A percentile compares a stretch with the other conserved stretches of the same genome.
phyloP scores from a whole-genome alignment of 2,888 invertebrate genomes.

The Tinea trinotella region DNA sequence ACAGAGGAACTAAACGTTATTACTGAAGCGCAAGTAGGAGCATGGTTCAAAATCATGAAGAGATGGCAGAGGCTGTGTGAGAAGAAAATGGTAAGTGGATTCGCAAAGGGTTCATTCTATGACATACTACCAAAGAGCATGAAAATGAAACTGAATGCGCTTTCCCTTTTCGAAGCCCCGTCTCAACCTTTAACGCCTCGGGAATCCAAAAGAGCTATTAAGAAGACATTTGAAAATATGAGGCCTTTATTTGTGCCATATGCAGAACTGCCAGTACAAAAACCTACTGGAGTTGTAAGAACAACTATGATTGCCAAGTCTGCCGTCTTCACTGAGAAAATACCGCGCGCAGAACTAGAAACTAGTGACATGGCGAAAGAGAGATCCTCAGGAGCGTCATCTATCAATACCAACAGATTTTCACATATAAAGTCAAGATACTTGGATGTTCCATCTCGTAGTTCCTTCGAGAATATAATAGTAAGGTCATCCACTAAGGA shows the following conservation, averaged over 20 bases:
- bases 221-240: conserved; percentile 24
- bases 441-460: conserved; percentile 64
- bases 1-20: conserved; percentile 34
- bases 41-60: conserved; percentile 33
- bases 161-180: too few species aligned
- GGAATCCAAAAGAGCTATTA: conserved; percentile 33
- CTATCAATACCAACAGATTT: conserved; percentile 27
- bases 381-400: too few species aligned
- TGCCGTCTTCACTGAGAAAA: neutral
- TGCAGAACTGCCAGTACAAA: conserved; percentile 22
- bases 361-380: too few species aligned
- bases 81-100: conserved; percentile 40
- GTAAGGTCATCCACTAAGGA: conserved; percentile 75
- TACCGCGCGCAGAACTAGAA: neutral
- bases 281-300: neutral
- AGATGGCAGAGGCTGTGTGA: conserved; percentile 49
- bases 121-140: conserved; percentile 8
- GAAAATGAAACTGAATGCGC: too few species aligned
- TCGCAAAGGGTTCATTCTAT: too few species aligned
- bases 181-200: conserved; percentile 26
- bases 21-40: conserved; percentile 29
- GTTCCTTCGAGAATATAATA: conserved; percentile 28
- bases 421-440: conserved; percentile 73
- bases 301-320: neutral
- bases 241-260: conserved; percentile 52